phyloP scores from a whole-genome alignment of 2,797 vertebrate species.

The Pangasius djambal region DNA sequence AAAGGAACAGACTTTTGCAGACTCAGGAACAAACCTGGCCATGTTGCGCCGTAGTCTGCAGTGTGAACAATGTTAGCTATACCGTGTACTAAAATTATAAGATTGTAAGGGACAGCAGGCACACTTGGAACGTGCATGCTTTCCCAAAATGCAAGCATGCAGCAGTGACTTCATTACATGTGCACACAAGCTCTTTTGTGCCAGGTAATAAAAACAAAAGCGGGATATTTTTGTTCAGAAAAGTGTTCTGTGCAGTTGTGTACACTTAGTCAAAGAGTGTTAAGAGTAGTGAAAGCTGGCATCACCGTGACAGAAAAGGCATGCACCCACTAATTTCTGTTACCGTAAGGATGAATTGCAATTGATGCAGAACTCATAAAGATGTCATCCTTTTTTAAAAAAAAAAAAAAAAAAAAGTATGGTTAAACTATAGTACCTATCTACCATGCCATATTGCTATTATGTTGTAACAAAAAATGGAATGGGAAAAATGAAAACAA shows the following conservation, averaged over 20 bases:
- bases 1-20: conserved; percentile 30
- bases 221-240: background rate
- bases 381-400: background rate
- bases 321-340: background rate
- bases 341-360: background rate
- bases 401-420: background rate
- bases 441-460: background rate
- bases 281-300: background rate
- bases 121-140: background rate
- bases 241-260: background rate
- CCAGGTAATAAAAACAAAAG: background rate
- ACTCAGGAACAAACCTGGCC: conserved; percentile 32
- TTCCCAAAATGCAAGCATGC: background rate
- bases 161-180: background rate
- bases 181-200: background rate
- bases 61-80: background rate
- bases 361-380: background rate
- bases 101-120: background rate
- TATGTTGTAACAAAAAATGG: background rate
- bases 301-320: background rate
- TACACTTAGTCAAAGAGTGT: background rate
- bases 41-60: background rate
- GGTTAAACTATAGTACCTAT: background rate
- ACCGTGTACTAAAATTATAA: background rate
- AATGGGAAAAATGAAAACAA: background rate